phyloP scores from a whole-genome alignment of 2,113 vertebrate species.

The Scopus umbretta region DNA sequence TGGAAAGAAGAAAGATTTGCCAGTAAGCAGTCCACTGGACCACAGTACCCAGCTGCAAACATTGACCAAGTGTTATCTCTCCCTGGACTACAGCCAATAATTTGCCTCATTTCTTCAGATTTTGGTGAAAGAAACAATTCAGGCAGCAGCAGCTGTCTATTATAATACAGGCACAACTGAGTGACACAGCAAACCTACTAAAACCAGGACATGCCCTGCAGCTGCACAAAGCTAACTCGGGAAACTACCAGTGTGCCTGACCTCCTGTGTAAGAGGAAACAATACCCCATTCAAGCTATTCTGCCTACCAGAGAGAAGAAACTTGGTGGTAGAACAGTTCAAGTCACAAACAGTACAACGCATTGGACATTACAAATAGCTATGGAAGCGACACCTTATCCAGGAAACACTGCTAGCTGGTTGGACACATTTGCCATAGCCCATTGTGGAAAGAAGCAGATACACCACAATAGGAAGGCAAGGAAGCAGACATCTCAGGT shows the following conservation, averaged over 20 bases:
- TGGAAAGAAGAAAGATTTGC: background rate
- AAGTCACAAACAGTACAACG: background rate
- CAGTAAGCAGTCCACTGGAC: background rate
- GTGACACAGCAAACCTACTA: background rate
- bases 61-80: background rate
- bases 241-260: background rate
- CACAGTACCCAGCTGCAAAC: background rate
- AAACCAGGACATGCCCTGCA: background rate
- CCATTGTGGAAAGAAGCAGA: background rate
- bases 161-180: background rate
- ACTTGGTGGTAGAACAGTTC: background rate
- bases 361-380: background rate
- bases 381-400: rapidly evolving
- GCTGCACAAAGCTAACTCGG: background rate
- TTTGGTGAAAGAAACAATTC: conserved; percentile 47
- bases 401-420: background rate
- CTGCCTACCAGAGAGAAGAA: background rate
- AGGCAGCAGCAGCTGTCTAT: conserved; percentile 10
- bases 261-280: background rate
- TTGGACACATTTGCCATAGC: background rate
- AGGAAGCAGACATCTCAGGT: background rate
- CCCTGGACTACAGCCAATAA: background rate
- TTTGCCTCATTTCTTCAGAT: conserved; percentile 18
- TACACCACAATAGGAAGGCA: background rate
- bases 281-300: background rate